Conservation (phyloP, 2,888 invertebrate species). For the Schizaphis graminum region DNA sequence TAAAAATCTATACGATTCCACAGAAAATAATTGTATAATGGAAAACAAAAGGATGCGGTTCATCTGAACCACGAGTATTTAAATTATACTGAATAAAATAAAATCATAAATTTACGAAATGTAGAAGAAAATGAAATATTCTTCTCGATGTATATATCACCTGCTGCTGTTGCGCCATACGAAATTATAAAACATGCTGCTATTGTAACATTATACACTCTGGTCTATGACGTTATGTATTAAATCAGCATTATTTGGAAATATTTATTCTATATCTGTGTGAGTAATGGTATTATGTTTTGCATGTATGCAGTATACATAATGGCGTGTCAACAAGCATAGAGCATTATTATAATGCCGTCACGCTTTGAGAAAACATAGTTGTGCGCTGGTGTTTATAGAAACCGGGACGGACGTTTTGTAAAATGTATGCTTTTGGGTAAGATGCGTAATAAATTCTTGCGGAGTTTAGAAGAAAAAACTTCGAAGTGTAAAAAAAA, state of each 20-base stretch:
- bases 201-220: background rate
- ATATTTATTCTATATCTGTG: background rate
- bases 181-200: too few species aligned
- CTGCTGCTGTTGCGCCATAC: background rate
- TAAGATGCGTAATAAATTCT: constrained; percentile 16
- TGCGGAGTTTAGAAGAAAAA: background rate
- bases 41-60: background rate
- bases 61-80: background rate
- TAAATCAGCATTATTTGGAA: background rate
- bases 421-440: background rate
- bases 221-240: background rate
- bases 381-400: constrained; percentile 15
- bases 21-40: background rate
- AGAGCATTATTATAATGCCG: background rate
- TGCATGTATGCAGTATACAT: background rate
- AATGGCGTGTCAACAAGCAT: constrained; percentile 19
- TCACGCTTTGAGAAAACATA: background rate
- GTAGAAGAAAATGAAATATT: background rate
- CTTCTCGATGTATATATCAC: background rate
- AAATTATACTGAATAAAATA: background rate
- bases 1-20: background rate
- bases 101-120: background rate
- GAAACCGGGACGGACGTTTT: background rate
- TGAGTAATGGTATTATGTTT: background rate
- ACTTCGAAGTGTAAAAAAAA: background rate